These are phyloP conservation scores for Brachylomia viminalis DNA, from an alignment of 2,888 invertebrate species.

Conservation along the genomic window DNA sequence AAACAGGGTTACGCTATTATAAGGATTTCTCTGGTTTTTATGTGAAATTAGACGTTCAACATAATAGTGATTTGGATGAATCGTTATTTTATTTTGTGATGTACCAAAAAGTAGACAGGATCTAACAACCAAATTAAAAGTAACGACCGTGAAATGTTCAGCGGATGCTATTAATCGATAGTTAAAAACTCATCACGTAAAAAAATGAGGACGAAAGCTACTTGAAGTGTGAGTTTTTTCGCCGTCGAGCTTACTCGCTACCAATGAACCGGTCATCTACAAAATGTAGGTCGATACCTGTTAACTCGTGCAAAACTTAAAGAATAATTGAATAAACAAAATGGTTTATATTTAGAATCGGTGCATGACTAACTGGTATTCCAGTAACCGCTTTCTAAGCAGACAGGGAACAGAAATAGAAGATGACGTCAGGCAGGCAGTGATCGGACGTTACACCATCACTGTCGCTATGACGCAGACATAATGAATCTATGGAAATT, in stretches of 20 bases:
- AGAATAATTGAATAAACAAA: conserved; percentile 63
- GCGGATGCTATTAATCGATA: conserved; percentile 3
- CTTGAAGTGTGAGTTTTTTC: conserved; percentile 35
- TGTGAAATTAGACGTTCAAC: neutral
- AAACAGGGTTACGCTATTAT: neutral
- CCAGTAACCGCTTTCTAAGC: conserved; percentile 64
- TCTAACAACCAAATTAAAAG: neutral
- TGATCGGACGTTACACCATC: conserved; percentile 56
- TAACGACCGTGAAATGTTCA: conserved; percentile 8
- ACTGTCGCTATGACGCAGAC: conserved; percentile 56
- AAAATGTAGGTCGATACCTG: conserved; percentile 46
- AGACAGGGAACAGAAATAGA: conserved; percentile 59
- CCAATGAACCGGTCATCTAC: conserved; percentile 45
- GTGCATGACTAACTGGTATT: conserved; percentile 63
- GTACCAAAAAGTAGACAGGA: conserved; percentile 1
- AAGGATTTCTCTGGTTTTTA: neutral
- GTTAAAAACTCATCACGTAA: conserved; percentile 29
- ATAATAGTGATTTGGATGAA: neutral
- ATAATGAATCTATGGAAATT: conserved; percentile 51
- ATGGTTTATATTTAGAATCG: conserved; percentile 54
- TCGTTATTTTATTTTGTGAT: neutral
- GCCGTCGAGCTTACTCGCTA: conserved; percentile 7
- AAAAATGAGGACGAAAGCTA: conserved; percentile 47
- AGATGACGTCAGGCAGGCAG: conserved; percentile 59
- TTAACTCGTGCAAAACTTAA: conserved; percentile 55